phyloP scores from a whole-genome alignment of 2,888 invertebrate genomes.

The Noctua fimbriata region DNA sequence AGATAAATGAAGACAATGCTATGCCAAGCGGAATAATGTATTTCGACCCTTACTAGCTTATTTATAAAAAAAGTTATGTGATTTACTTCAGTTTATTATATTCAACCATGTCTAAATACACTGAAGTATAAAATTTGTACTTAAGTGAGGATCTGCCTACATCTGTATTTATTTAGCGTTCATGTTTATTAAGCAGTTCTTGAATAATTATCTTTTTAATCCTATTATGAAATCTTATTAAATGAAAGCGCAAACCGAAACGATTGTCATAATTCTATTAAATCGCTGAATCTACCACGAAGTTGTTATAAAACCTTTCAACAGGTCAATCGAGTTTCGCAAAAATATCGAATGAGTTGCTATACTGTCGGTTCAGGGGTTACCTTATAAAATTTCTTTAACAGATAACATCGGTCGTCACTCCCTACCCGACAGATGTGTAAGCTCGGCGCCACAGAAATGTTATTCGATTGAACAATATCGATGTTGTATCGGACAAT shows the following conservation, averaged over 20 bases:
- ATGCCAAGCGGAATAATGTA: background rate
- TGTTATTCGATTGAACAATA: conserved; percentile 79
- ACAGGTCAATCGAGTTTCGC: conserved; percentile 63
- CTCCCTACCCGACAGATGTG: conserved; percentile 57
- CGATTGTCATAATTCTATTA: conserved; percentile 25
- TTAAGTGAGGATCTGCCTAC: background rate
- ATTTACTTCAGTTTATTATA: background rate
- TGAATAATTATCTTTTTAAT: background rate
- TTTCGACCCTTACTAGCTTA: background rate
- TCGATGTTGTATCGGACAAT: conserved; percentile 75
- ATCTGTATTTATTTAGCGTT: background rate
- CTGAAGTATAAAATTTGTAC: background rate
- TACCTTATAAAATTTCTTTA: conserved; percentile 76
- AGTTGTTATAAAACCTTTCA: conserved; percentile 37
- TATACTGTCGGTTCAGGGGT: conserved; percentile 69
- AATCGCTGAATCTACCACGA: background rate
- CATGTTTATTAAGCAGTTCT: background rate
- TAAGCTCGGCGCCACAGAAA: conserved; percentile 68
- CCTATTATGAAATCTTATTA: background rate
- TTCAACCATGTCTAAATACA: background rate
- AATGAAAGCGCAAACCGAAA: background rate
- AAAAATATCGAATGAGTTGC: conserved; percentile 58
- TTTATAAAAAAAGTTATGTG: background rate
- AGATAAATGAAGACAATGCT: conserved; percentile 38
- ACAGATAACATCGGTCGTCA: conserved; percentile 74